Evolutionary conservation across 2,888 invertebrate species (phyloP).

Genomic region (Melanchra persicariae): DNA sequence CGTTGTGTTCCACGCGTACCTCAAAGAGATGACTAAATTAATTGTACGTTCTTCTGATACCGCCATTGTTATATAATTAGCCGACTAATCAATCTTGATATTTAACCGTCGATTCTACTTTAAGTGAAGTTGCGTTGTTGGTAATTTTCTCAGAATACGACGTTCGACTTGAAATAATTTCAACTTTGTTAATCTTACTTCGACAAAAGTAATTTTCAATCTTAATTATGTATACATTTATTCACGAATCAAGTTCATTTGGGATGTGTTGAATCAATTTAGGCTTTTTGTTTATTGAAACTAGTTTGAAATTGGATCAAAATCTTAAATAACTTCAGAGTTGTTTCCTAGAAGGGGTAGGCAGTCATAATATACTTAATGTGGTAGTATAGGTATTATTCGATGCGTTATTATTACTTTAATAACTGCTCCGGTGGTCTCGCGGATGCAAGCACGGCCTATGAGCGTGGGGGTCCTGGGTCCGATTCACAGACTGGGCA

Average conservation of each 20-base stretch:
- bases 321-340: neutral
- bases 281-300: neutral
- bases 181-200: slow-evolving; percentile 57
- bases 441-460: no score
- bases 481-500: no score
- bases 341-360: neutral
- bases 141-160: slow-evolving; percentile 26
- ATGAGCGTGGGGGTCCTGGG: no score
- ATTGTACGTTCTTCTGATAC: slow-evolving; percentile 2
- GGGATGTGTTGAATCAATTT: slow-evolving; percentile 34
- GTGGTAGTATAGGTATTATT: no score
- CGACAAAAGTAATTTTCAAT: slow-evolving; percentile 48
- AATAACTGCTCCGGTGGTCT: no score
- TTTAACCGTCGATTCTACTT: slow-evolving; percentile 27
- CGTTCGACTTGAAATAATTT: slow-evolving; percentile 31
- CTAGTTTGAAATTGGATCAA: slow-evolving; percentile 4
- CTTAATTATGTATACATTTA: slow-evolving; percentile 50
- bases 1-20: no score
- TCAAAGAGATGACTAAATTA: no score
- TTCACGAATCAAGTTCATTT: slow-evolving; percentile 37
- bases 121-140: slow-evolving; percentile 21
- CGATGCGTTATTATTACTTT: neutral
- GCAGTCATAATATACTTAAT: no score
- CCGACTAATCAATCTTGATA: slow-evolving; percentile 18
- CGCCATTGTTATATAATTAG: slow-evolving; percentile 26